A percentile compares a stretch with the other conserved stretches of the same genome.
Evolutionary conservation across 2,888 invertebrate genomes (phyloP).

Genomic region (Automeris io): DNA sequence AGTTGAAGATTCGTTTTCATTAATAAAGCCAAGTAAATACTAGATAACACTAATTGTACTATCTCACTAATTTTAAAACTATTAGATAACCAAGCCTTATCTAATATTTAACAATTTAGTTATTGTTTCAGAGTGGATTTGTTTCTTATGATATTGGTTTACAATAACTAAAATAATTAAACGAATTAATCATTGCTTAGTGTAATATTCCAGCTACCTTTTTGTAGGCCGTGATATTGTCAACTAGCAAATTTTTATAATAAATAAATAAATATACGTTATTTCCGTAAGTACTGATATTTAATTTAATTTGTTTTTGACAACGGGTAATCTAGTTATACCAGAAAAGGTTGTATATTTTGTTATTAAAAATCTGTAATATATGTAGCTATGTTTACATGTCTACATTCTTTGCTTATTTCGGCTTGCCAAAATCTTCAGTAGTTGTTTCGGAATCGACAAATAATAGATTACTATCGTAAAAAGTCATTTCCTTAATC

Average conservation of each 20-base stretch:
- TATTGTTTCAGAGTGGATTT: constrained; percentile 31
- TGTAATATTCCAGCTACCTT: constrained; percentile 1
- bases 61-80: constrained; percentile 43
- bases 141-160: neutral
- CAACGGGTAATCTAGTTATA: neutral
- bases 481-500: too few species aligned
- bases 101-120: constrained; percentile 40
- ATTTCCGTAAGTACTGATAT: neutral
- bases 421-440: too few species aligned
- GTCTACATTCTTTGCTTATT: too few species aligned
- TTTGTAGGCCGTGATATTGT: constrained; percentile 58
- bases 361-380: too few species aligned
- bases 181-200: constrained; percentile 4
- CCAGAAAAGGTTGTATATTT: too few species aligned
- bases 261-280: neutral
- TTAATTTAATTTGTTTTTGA: neutral
- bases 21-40: constrained; percentile 30
- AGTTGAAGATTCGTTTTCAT: constrained; percentile 26
- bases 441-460: too few species aligned
- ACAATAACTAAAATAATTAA: constrained; percentile 1
- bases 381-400: too few species aligned
- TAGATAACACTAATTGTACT: constrained; percentile 48
- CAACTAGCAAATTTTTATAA: constrained; percentile 18
- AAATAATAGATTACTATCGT: too few species aligned
- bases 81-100: constrained; percentile 42